Conservation (phyloP, 2,797 vertebrate genomes). For the Antrozous pallidus region DNA sequence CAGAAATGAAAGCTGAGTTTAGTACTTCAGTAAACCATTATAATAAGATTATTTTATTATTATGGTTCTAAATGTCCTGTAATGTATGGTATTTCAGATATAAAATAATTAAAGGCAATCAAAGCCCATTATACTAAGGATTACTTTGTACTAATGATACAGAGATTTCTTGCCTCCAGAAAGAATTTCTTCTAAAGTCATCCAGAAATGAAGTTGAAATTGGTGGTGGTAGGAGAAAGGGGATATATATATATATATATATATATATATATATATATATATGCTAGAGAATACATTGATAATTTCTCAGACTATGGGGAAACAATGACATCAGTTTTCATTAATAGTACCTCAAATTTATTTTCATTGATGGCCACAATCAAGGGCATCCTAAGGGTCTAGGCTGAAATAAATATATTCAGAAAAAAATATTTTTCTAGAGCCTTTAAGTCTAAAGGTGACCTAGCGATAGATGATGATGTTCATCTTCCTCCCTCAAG, state of each 20-base stretch:
- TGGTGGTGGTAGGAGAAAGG: conserved; percentile 15
- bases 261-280: no score
- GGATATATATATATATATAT: no score
- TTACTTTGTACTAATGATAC: conserved; percentile 78
- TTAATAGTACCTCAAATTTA: neutral
- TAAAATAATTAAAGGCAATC: conserved; percentile 84
- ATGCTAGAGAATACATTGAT: neutral
- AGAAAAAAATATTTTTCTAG: neutral
- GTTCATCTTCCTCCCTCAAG: neutral
- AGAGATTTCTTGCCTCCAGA: conserved; percentile 63
- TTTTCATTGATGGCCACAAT: neutral
- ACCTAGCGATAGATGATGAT: neutral
- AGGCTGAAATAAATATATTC: neutral
- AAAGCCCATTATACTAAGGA: conserved; percentile 77
- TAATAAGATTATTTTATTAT: conserved; percentile 81
- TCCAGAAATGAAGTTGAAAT: conserved; percentile 55
- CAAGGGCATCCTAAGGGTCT: neutral
- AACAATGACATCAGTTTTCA: neutral
- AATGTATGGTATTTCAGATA: conserved; percentile 79
- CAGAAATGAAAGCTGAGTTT: conserved; percentile 68
- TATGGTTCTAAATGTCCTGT: conserved; percentile 79
- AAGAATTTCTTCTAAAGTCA: conserved; percentile 70
- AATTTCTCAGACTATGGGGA: neutral
- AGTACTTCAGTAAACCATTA: conserved; percentile 72
- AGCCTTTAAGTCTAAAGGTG: neutral